These are phyloP conservation scores for Musca vetustissima DNA, from an alignment of 1,140 invertebrate species.

Conservation along the genomic window DNA sequence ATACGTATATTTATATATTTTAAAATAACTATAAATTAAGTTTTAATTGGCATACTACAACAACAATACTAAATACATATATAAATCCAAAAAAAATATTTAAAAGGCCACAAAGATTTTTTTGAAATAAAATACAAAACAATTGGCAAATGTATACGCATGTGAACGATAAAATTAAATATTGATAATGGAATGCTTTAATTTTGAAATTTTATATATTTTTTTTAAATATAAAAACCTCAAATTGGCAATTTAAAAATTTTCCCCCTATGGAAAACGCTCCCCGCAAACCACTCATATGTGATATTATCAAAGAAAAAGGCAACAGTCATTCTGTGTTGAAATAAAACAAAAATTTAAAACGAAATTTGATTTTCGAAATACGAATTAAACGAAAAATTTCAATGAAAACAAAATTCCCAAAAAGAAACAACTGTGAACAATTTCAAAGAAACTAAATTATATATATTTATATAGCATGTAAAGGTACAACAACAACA, in stretches of 20 bases:
- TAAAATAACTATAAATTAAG: neutral
- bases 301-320: conserved; percentile 15
- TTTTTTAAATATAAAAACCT: no score
- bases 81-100: neutral
- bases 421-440: conserved; percentile 6
- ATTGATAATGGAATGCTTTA: neutral
- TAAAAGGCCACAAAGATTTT: conserved; percentile 14
- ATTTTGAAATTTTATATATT: neutral
- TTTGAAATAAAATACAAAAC: neutral
- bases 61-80: neutral
- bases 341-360: neutral
- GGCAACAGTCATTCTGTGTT: conserved; percentile 17
- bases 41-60: neutral
- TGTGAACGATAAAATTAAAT: no score
- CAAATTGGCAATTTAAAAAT: neutral
- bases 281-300: conserved; percentile 1
- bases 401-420: neutral
- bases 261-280: neutral
- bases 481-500: no score
- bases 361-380: neutral
- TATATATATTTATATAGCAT: neutral
- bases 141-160: conserved; percentile 13
- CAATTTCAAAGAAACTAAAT: neutral
- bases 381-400: neutral
- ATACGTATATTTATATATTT: neutral